phyloP scores from a whole-genome alignment of 2,797 vertebrate genomes.

The Tokudaia muenninki region DNA sequence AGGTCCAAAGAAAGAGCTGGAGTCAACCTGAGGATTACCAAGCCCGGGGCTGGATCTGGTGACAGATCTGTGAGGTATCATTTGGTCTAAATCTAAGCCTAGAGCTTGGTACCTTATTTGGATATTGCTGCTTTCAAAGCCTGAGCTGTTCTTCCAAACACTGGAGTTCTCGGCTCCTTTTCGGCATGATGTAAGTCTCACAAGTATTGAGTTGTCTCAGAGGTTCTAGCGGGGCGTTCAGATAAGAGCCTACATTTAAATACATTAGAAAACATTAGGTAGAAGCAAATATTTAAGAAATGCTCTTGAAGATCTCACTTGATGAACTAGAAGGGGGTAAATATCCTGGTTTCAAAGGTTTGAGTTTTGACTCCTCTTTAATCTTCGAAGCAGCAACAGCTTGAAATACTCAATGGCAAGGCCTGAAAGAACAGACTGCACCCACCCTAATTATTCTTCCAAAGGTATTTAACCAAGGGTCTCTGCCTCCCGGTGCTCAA shows the following conservation, averaged over 20 bases:
- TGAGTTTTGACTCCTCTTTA: not conserved
- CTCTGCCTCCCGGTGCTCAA: conserved; percentile 20
- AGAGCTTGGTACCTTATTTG: conserved; percentile 90
- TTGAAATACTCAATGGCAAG: conserved; percentile 51
- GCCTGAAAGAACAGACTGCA: conserved; percentile 37
- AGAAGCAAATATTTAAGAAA: conserved; percentile 63
- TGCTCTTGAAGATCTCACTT: conserved; percentile 55
- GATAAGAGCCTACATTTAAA: conserved; percentile 61
- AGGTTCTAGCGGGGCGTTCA: conserved; percentile 56
- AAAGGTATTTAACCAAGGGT: not conserved
- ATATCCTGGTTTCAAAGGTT: conserved; percentile 43
- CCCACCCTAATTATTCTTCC: conserved; percentile 44
- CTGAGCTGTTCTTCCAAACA: conserved; percentile 85
- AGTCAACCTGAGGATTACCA: conserved; percentile 64
- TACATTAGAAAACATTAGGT: conserved; percentile 56
- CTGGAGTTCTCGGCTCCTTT: conserved; percentile 84
- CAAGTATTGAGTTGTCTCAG: conserved; percentile 78
- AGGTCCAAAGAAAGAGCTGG: conserved; percentile 55
- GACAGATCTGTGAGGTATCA: conserved; percentile 86
- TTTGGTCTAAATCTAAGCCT: conserved; percentile 81
- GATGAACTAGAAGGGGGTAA: conserved; percentile 11
- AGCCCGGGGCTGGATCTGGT: conserved; percentile 56
- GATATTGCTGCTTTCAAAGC: conserved; percentile 85
- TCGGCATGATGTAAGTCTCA: conserved; percentile 87
- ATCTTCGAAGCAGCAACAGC: conserved; percentile 68